A percentile compares a stretch with the other conserved stretches of the same genome.
phyloP scores from a whole-genome alignment of 2,797 vertebrate genomes.

The Lithobates pipiens region DNA sequence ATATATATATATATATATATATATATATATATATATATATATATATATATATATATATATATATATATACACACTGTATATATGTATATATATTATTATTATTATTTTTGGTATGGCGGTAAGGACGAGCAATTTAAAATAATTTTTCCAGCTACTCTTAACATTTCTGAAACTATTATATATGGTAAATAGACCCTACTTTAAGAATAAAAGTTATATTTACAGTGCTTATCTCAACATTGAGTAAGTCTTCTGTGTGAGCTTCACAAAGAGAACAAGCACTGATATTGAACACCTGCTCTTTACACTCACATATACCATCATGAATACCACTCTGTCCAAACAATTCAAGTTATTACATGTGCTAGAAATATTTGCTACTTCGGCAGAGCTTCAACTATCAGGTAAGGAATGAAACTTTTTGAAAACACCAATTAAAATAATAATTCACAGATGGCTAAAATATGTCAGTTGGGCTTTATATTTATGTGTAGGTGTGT shows the following conservation, averaged over 20 bases:
- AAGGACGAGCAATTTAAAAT: neutral
- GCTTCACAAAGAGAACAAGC: slow-evolving; percentile 20
- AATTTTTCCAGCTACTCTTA: neutral
- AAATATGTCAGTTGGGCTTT: slow-evolving; percentile 31
- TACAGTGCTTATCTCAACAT: neutral
- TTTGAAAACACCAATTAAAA: slow-evolving; percentile 50
- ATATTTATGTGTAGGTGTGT: neutral
- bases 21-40: too few relatives aligned
- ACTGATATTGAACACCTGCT: slow-evolving; percentile 52
- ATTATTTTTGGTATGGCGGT: neutral
- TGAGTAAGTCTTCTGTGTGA: neutral
- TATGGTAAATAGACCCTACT: slow-evolving; percentile 16
- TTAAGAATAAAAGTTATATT: neutral
- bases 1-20: too few relatives aligned
- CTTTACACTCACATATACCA: slow-evolving; percentile 32
- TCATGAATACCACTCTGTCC: slow-evolving; percentile 39
- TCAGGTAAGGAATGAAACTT: slow-evolving; percentile 24
- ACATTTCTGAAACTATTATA: neutral
- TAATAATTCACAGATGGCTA: slow-evolving; percentile 49
- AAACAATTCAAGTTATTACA: slow-evolving; percentile 56
- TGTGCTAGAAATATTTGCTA: slow-evolving; percentile 37
- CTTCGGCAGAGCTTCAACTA: slow-evolving; percentile 14
- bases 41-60: too few relatives aligned
- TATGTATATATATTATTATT: too few relatives aligned
- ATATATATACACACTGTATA: too few relatives aligned